Percentiles rank a stretch among this genome's conserved stretches.
These are phyloP conservation scores for Actinemys pallida DNA, from an alignment of 2,113 vertebrate genomes.

Conservation along the genomic window DNA sequence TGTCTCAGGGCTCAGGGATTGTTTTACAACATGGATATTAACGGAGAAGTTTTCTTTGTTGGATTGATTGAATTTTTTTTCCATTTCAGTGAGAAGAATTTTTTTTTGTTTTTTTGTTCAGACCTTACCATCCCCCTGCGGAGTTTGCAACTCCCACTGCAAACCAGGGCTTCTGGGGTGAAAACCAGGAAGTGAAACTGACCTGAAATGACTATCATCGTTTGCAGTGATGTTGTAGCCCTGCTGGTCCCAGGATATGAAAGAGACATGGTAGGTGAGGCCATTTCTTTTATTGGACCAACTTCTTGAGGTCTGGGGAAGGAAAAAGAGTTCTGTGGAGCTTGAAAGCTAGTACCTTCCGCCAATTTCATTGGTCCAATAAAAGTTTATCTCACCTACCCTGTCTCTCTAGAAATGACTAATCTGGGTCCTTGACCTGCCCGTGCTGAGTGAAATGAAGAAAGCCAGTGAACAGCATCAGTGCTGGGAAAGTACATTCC, in stretches of 20 bases:
- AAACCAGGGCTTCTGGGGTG: fast-evolving
- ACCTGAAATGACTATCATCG: neutral
- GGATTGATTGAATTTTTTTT: neutral
- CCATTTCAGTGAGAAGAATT: neutral
- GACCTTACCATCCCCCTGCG: neutral
- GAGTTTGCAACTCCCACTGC: neutral
- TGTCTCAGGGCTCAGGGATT: neutral
- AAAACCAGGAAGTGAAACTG: neutral
- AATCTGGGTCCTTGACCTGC: neutral
- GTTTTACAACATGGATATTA: neutral
- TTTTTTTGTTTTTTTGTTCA: neutral
- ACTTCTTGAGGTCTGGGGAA: neutral
- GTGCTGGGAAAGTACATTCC: neutral
- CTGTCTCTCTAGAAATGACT: neutral
- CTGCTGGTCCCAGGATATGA: neutral
- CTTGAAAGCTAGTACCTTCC: neutral
- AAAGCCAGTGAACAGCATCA: neutral
- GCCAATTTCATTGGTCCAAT: neutral
- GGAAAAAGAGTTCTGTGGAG: neutral
- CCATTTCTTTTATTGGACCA: neutral
- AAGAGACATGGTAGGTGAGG: neutral
- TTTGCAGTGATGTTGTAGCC: neutral
- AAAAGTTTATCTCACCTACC: neutral
- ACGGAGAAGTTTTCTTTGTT: neutral
- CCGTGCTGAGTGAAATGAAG: neutral